Conservation (phyloP, 2,888 invertebrate genomes). For the Troilus luridus region DNA sequence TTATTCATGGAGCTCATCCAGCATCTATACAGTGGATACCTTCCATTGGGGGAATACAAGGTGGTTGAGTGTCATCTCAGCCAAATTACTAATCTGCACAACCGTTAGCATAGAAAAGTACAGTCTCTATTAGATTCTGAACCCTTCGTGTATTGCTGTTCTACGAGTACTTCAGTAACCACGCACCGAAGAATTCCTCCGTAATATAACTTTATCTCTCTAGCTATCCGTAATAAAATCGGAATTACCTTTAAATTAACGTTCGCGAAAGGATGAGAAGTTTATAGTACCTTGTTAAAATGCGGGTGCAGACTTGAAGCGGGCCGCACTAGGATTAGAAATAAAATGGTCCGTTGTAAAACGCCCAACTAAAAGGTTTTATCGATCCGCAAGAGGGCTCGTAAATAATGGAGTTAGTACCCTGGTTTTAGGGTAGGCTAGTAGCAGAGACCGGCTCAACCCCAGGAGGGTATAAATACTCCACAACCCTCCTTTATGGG, state of each 20-base stretch:
- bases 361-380: background rate
- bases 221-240: background rate
- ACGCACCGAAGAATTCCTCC: no score
- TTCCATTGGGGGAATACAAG: no score
- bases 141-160: no score
- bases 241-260: background rate
- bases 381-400: background rate
- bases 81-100: no score
- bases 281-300: background rate
- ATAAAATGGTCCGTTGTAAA: background rate
- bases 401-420: slow-evolving; percentile 10
- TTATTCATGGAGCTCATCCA: no score
- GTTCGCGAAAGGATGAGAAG: background rate
- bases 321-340: background rate
- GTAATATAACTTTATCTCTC: background rate
- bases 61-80: no score
- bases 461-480: slow-evolving; percentile 10
- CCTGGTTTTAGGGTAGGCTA: background rate
- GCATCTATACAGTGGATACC: no score
- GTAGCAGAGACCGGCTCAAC: background rate
- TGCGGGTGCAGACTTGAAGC: background rate
- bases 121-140: no score
- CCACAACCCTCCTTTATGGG: slow-evolving; percentile 25
- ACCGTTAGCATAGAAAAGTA: no score
- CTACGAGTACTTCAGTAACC: no score